Percentiles rank a stretch among this genome's conserved stretches.
These are phyloP conservation scores for Megalonaias nervosa DNA, from an alignment of 1,140 invertebrate species.

Conservation along the genomic window DNA sequence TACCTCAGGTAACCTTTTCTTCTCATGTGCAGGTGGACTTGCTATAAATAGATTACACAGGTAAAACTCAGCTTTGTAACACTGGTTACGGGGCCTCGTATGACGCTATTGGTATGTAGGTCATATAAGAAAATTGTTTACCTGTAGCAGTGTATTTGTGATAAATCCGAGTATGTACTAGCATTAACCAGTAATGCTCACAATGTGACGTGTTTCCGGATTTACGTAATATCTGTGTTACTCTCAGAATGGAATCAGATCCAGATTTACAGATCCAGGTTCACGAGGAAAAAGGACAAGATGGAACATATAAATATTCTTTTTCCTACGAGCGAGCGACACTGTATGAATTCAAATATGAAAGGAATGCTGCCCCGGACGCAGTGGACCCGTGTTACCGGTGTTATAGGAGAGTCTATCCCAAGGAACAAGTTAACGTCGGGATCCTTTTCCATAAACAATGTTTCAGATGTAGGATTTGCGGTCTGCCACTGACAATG, in stretches of 20 bases:
- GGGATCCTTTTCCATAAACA: slow-evolving; percentile 61
- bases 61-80: too few species aligned
- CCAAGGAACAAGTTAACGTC: slow-evolving; percentile 63
- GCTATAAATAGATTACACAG: too few species aligned
- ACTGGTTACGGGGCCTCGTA: too few species aligned
- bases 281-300: slow-evolving; percentile 44
- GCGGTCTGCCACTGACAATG: slow-evolving; percentile 64
- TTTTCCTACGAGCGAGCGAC: slow-evolving; percentile 65
- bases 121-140: too few species aligned
- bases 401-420: slow-evolving; percentile 61
- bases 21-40: too few species aligned
- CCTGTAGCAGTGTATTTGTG: too few species aligned
- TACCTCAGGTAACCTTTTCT: too few species aligned
- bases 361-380: slow-evolving; percentile 54
- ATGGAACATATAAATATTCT: slow-evolving; percentile 60
- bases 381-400: slow-evolving; percentile 62
- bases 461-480: slow-evolving; percentile 64
- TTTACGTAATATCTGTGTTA: too few species aligned
- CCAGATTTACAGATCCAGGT: slow-evolving; percentile 39
- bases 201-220: too few species aligned
- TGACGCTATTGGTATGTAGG: too few species aligned
- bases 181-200: too few species aligned
- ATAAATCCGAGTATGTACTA: too few species aligned
- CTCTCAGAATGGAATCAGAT: slow-evolving; percentile 25
- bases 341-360: slow-evolving; percentile 65